Conservation (phyloP, 2,113 vertebrate species). For the Pan troglodytes region NHGRI_mPanTro3-v2.1_pri NC_072411.2:44715501-44716000, state of each 20-base stretch:
- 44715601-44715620: slow-evolving; percentile 50
- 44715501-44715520: neutral
- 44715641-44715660: slow-evolving; percentile 72
- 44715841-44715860: slow-evolving; percentile 21
- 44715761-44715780: slow-evolving; percentile 46
- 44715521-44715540: neutral
- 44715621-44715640: slow-evolving; percentile 64
- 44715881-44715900: slow-evolving; percentile 42
- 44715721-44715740: slow-evolving; percentile 49
- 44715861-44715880: slow-evolving; percentile 17
- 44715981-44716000: slow-evolving; percentile 23
- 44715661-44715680: slow-evolving; percentile 71
- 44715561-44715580: slow-evolving; percentile 56
- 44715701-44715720: slow-evolving; percentile 54
- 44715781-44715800: slow-evolving; percentile 62
- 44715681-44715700: slow-evolving; percentile 70
- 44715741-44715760: slow-evolving; percentile 20
- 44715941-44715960: slow-evolving; percentile 28
- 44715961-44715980: slow-evolving; percentile 60
- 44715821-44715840: slow-evolving; percentile 10
- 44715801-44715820: slow-evolving; percentile 25
- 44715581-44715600: slow-evolving; percentile 44
- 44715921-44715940: slow-evolving; percentile 36
- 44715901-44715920: slow-evolving; percentile 52
- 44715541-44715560: slow-evolving; percentile 55